Evolutionary conservation across 2,113 vertebrate genomes (phyloP).

Genomic region (Silurus glanis): DNA sequence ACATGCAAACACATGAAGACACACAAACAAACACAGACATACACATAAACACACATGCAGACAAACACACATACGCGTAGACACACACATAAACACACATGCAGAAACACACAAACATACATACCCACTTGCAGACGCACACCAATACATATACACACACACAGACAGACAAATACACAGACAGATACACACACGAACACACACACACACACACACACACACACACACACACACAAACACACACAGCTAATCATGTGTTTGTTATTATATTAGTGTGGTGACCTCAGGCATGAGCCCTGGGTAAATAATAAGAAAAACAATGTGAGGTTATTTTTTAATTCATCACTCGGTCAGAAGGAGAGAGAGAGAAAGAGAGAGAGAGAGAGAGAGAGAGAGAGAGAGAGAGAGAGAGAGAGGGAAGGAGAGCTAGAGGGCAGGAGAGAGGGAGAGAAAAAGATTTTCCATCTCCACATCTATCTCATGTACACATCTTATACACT

Average conservation of each 20-base stretch:
- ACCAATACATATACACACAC: slow-evolving; percentile 1
- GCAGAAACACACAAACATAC: no score
- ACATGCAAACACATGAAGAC: no score
- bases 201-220: neutral
- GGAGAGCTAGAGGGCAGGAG: no score
- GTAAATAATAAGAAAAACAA: neutral
- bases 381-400: neutral
- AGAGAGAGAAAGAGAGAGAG: neutral
- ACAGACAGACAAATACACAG: no score
- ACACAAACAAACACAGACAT: no score
- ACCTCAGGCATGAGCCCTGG: neutral
- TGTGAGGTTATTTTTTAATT: neutral
- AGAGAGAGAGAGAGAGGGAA: neutral
- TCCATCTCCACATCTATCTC: neutral
- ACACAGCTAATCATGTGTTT: neutral
- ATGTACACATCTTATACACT: neutral
- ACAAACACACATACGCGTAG: neutral
- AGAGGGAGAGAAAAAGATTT: no score
- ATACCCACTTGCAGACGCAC: neutral
- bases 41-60: no score
- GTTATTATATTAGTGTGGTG: slow-evolving; percentile 8
- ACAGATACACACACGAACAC: no score
- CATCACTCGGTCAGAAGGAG: neutral
- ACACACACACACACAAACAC: slow-evolving; percentile 2
- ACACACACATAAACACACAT: slow-evolving; percentile 9